phyloP scores from a whole-genome alignment of 2,113 vertebrate species.

The Erythrocercus mccallii region DNA sequence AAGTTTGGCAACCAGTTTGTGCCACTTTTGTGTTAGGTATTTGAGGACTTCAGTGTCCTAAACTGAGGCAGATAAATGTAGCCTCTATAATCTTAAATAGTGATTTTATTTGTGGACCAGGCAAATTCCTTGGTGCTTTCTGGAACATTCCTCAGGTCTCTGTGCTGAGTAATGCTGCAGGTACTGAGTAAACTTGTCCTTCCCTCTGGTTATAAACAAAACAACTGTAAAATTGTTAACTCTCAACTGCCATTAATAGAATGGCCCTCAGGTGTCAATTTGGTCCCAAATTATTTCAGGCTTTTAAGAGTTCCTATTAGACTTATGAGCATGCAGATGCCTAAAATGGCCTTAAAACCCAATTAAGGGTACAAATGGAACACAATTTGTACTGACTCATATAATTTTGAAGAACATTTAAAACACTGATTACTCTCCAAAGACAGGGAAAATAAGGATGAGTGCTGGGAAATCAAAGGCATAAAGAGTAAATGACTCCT shows the following conservation, averaged over 20 bases:
- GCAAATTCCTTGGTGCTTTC: background rate
- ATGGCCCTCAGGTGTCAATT: background rate
- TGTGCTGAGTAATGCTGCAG: background rate
- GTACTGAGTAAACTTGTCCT: background rate
- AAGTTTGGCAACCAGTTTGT: background rate
- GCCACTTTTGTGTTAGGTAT: background rate
- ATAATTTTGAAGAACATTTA: background rate
- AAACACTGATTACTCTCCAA: background rate
- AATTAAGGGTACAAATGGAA: background rate
- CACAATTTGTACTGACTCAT: background rate
- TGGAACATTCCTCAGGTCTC: background rate
- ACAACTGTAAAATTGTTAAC: background rate
- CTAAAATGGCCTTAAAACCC: background rate
- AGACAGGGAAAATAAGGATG: background rate
- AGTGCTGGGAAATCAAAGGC: background rate
- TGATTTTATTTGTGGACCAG: background rate
- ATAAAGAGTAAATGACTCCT: background rate
- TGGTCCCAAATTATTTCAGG: background rate
- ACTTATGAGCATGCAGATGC: background rate
- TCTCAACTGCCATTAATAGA: background rate
- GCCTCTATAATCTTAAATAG: background rate
- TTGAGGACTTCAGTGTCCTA: background rate
- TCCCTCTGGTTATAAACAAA: background rate
- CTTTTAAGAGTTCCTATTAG: background rate
- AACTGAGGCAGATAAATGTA: background rate